Evolutionary conservation across 2,113 vertebrate species (phyloP).

Genomic region (Muntiacus muntjak): DNA sequence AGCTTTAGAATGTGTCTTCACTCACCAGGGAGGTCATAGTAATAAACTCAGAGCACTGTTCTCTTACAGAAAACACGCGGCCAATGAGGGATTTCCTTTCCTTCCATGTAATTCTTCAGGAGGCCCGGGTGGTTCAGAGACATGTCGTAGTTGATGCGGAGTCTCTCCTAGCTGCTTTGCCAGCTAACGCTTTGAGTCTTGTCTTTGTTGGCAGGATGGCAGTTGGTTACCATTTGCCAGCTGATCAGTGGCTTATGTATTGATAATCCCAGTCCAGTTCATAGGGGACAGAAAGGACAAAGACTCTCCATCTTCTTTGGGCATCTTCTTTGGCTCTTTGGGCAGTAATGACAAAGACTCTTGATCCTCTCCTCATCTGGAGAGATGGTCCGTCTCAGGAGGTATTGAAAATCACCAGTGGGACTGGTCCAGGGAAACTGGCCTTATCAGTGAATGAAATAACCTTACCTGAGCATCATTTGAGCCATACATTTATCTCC

Average conservation of each 20-base stretch:
- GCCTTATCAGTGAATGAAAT: neutral
- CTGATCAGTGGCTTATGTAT: neutral
- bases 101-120: neutral
- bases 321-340: neutral
- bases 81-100: slow-evolving; percentile 50
- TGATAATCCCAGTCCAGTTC: slow-evolving; percentile 11
- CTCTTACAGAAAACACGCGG: slow-evolving; percentile 58
- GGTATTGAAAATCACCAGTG: neutral
- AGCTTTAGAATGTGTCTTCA: slow-evolving; percentile 64
- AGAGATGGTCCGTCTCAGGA: neutral
- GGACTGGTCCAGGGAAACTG: neutral
- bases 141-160: neutral
- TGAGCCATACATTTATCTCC: neutral
- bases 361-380: neutral
- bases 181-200: neutral
- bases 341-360: slow-evolving; percentile 23
- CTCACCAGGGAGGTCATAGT: slow-evolving; percentile 55
- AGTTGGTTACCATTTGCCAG: neutral
- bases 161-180: slow-evolving; percentile 46
- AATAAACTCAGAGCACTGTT: slow-evolving; percentile 48
- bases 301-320: neutral
- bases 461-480: neutral
- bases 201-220: neutral
- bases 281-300: slow-evolving; percentile 34
- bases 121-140: rapidly evolving